Evolutionary conservation across 2,113 vertebrate species (phyloP), one percentile per base, ranked within the genome.

Genomic region (Pelobates fuscus): DNA sequence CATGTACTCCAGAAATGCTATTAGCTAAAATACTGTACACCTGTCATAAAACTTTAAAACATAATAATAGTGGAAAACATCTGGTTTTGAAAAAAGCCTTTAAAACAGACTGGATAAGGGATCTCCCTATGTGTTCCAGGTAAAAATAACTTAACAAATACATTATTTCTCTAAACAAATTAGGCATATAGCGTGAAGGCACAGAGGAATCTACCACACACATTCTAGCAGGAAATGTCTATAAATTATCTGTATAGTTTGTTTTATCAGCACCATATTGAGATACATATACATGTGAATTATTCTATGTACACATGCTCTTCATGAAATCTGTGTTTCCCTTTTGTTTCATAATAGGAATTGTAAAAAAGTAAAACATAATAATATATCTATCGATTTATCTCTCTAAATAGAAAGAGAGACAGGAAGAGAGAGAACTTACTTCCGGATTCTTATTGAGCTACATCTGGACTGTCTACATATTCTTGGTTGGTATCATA

Each of bases 71-170:
- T 71, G 17, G 73, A 49, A 80, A 74, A 84, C 67, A 84, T 76
- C 30, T 76, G 72, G 72, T 30, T 27, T 76, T 74, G 55, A 65
- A 60, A n/a, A 52, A n/a, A 68, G 29, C 55, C 24, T 67, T 32
- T 17, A 30, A 63, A 67, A 67, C 20, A 41, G 78, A 55, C 69
- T 10, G 78, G 37, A 49, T 14, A 55, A 62, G 73, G 52, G 79
- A 81, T 83, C 78, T 79, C 85, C 63, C 79, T 81, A 58, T 80
- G 60, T 62, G 52, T 17, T 23, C 55, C 30, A 67, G 66, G 66
- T 80, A 88, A 80, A 84, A 89, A 87, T 78, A 86, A 8, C 59
- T 24, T n/a, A 72, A 60, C 55, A 84, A 83, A 78, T 81, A 82
- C 27, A 2, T 44, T 26, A 12, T 73, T 70, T 70, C 71, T 81